phyloP scores from a whole-genome alignment of 2,797 vertebrate genomes.

The Poeciliopsis presidionis region DNA sequence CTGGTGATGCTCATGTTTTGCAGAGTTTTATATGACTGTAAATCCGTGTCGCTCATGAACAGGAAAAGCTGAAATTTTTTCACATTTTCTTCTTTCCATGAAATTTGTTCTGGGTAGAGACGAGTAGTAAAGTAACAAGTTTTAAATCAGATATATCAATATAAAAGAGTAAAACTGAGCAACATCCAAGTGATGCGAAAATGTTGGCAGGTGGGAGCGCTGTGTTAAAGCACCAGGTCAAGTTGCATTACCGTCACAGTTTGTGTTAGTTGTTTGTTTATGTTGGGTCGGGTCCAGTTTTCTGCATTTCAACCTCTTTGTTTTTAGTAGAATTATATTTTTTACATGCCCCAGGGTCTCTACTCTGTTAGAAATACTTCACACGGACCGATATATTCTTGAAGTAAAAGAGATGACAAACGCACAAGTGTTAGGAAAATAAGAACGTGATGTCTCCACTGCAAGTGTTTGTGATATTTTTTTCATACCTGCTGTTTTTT shows the following conservation, averaged over 20 bases:
- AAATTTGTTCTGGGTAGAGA: not conserved
- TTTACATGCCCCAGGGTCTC: constrained; percentile 9
- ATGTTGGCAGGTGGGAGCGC: not conserved
- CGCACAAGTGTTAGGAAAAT: constrained; percentile 21
- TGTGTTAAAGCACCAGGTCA: constrained; percentile 2
- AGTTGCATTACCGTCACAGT: not conserved
- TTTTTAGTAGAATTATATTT: constrained; percentile 1
- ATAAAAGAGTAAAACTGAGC: not conserved
- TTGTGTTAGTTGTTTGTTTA: not conserved
- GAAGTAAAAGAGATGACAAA: not conserved
- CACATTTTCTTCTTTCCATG: not conserved
- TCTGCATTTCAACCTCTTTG: constrained; percentile 2
- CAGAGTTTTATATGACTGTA: not conserved
- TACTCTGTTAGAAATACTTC: constrained; percentile 30
- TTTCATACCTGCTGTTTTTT: constrained; percentile 42
- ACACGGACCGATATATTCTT: not conserved
- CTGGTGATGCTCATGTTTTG: not conserved
- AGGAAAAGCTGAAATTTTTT: not conserved
- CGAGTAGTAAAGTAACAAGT: not conserved
- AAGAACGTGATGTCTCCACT: constrained; percentile 23
- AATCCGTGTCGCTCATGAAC: not conserved
- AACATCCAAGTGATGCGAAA: constrained; percentile 13
- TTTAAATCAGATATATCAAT: not conserved
- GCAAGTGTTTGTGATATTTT: constrained; percentile 20
- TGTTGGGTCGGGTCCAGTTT: not conserved